Evolutionary conservation across 2,888 invertebrate genomes (phyloP).

Genomic region (Cantharis rufa): DNA sequence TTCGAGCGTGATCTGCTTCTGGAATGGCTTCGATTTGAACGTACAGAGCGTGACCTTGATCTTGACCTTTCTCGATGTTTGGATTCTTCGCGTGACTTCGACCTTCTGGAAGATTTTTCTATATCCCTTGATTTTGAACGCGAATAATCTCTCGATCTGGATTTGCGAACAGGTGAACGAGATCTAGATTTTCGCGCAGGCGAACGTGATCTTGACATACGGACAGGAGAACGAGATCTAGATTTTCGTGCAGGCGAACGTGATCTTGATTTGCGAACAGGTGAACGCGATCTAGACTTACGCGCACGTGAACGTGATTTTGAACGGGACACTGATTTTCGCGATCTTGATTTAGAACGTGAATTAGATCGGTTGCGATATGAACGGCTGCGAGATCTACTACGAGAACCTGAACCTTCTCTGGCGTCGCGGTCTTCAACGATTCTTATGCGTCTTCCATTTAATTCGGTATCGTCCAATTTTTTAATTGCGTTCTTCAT

Average conservation of each 20-base stretch:
- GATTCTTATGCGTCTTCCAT: conserved; percentile 89
- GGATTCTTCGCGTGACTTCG: no score
- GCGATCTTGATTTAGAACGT: conserved; percentile 60
- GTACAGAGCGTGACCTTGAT: not conserved
- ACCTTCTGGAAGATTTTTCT: not conserved
- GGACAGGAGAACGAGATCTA: conserved; percentile 55
- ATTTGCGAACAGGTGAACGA: conserved; percentile 63
- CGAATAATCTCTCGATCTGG: conserved; percentile 56
- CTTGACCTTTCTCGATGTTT: not conserved
- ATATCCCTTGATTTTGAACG: not conserved
- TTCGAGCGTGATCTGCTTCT: not conserved
- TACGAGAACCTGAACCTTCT: conserved; percentile 59
- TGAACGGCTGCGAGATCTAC: conserved; percentile 57
- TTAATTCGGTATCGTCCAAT: conserved; percentile 92
- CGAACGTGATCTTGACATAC: conserved; percentile 67
- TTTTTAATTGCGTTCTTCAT: conserved; percentile 96
- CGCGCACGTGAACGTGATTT: conserved; percentile 63
- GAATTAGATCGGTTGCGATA: conserved; percentile 73
- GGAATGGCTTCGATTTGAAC: not conserved
- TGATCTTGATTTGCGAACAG: conserved; percentile 65
- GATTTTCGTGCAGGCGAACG: conserved; percentile 64
- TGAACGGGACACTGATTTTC: conserved; percentile 59
- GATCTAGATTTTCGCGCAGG: conserved; percentile 65
- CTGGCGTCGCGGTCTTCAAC: conserved; percentile 80
- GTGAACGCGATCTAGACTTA: conserved; percentile 67